A percentile compares a stretch with the other conserved stretches of the same genome.
Evolutionary conservation across 2,888 invertebrate genomes (phyloP).

Genomic region (Dilophus febrilis): DNA sequence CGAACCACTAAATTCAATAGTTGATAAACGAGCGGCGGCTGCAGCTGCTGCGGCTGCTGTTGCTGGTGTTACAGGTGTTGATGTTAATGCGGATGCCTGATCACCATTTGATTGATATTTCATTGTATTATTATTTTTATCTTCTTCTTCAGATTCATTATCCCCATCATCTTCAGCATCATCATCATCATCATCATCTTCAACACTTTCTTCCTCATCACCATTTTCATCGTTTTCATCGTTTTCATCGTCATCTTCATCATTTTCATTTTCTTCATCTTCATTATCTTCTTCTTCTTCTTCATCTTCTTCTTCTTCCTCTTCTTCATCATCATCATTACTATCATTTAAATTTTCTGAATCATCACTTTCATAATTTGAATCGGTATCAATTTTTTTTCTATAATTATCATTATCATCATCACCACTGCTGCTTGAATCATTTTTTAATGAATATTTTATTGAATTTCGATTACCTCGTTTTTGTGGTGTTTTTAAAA

Average conservation of each 20-base stretch:
- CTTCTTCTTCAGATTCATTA: too few species aligned
- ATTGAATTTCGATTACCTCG: too few species aligned
- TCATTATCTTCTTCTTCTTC: constrained; percentile 14
- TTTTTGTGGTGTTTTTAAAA: too few species aligned
- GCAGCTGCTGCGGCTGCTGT: constrained; percentile 21
- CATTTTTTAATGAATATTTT: too few species aligned
- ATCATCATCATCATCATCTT: background rate
- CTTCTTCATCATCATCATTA: constrained; percentile 33
- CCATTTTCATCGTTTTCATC: constrained; percentile 19
- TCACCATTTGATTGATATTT: constrained; percentile 19
- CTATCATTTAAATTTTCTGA: constrained; percentile 18
- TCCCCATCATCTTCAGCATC: too few species aligned
- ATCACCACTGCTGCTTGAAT: too few species aligned
- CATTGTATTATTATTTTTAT: too few species aligned
- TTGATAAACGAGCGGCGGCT: constrained; percentile 15
- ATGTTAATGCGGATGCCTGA: constrained; percentile 19
- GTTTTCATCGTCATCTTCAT: constrained; percentile 29
- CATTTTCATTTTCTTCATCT: constrained; percentile 29
- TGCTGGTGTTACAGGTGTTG: constrained; percentile 20
- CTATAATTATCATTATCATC: too few species aligned
- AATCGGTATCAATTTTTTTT: too few species aligned
- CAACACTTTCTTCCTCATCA: constrained; percentile 29
- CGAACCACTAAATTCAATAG: constrained; percentile 26
- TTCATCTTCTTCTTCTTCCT: constrained; percentile 2
- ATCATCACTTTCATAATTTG: too few species aligned